A percentile compares a stretch with the other conserved stretches of the same genome.
Conservation (phyloP, 2,888 invertebrate species). For the Amorpha juglandis region DNA sequence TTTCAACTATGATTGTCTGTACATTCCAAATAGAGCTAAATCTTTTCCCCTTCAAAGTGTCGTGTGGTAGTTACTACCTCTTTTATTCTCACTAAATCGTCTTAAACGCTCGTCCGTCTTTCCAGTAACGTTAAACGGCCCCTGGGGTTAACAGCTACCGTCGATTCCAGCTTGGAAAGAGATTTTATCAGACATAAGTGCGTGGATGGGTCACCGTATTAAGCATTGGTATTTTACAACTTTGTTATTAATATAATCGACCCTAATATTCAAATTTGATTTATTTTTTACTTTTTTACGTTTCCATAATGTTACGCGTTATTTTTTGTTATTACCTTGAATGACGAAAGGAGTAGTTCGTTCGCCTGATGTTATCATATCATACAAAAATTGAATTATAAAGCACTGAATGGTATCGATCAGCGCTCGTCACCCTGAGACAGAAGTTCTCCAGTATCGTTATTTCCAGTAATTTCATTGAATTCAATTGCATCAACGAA, state of each 20-base stretch:
- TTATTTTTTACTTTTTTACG: background rate
- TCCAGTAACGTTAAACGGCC: constrained; percentile 11
- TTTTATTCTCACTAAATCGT: constrained; percentile 20
- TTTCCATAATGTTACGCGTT: no score
- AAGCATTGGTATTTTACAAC: background rate
- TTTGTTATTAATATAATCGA: background rate
- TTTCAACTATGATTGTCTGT: background rate
- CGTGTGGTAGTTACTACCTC: constrained; percentile 4
- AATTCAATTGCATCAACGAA: no score
- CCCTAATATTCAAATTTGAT: background rate
- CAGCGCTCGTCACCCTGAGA: no score
- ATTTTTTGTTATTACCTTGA: no score
- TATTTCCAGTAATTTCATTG: no score
- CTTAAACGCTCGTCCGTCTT: constrained; percentile 18
- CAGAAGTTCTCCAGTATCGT: no score
- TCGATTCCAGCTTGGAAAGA: background rate
- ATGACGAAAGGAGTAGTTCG: no score
- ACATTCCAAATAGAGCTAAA: background rate
- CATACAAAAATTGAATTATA: no score
- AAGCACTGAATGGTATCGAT: no score
- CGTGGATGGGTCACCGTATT: background rate
- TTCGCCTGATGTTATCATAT: no score
- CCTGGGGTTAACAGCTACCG: constrained; percentile 19
- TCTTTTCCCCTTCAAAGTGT: no score
- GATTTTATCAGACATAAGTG: background rate